A percentile compares a stretch with the other conserved stretches of the same genome.
Evolutionary conservation across 1,140 invertebrate species (phyloP).

Genomic region (Sarcophaga bullata): DNA sequence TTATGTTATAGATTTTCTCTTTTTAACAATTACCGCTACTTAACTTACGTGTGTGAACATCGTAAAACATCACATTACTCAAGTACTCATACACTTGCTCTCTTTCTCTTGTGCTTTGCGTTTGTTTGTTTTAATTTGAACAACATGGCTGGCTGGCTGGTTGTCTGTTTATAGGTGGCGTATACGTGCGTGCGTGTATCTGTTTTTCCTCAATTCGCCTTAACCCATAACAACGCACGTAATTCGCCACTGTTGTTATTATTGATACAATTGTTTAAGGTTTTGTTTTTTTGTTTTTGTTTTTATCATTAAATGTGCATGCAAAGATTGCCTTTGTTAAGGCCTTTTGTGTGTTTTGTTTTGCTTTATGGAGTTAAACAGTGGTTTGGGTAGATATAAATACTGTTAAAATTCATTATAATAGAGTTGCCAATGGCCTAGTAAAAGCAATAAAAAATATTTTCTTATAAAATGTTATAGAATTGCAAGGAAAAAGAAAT

Average conservation of each 20-base stretch:
- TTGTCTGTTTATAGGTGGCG: background rate
- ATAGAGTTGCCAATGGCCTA: no score
- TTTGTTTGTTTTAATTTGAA: background rate
- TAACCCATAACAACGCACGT: background rate
- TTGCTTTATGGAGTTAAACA: no score
- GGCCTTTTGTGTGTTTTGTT: no score
- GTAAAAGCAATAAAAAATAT: no score
- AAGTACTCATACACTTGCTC: background rate
- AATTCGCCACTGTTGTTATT: background rate
- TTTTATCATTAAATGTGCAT: slow-evolving; percentile 18
- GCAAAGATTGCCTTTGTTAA: background rate
- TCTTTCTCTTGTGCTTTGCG: background rate
- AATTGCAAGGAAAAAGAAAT: no score
- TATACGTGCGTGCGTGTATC: no score
- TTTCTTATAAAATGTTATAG: no score
- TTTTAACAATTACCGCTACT: slow-evolving; percentile 23
- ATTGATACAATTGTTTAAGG: background rate
- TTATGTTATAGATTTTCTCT: no score
- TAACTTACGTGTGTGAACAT: background rate
- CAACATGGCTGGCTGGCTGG: background rate
- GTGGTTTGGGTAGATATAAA: no score
- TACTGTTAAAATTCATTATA: no score
- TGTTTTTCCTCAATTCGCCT: background rate
- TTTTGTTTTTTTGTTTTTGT: no score
- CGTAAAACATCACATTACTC: background rate